Base-by-base conservation (phyloP, 37 sponge, comb jelly and placozoan species). In the Spongilla lacustris region DNA sequence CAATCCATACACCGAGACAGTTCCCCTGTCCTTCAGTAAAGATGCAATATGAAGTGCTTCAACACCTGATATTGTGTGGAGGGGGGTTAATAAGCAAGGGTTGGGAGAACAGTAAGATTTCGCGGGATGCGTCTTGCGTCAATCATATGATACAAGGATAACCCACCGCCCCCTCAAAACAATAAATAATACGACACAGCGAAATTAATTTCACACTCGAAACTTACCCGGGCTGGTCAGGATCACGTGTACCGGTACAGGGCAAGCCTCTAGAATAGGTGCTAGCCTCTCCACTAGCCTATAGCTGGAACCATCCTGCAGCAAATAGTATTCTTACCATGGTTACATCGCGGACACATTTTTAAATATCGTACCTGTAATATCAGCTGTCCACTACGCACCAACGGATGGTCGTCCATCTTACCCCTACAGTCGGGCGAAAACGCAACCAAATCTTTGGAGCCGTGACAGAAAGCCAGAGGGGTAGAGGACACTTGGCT, bases 281-380 rank as follows among this genome's bases (percentile, higher is more conserved):
- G 50, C 37, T 21, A 89, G 22, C 25, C 69, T 66, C 48, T 84
- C 85, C 19, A 88, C 84, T 32, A 80, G 76, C 8, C 22, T 25
- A 76, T 85, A 87, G 77, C 92, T 92, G 10, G 27, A 30, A 11
- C 33, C 5, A 67, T 92, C 88, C 92, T 92, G 50, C 17, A 24
- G 36, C 49, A 69, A n/a, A 69, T 29, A 76, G 17, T 29, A n/a
- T 29, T 48, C 12, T 11, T 38, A 1, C 58, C 58, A 58, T 58
- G 58, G 58, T 58, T 58, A 14, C 58, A 19, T 19, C 58, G 14
- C 58, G 58, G 58, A 17, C 58, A 14, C 58, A 1, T 26, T 5
- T 33, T 37, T 22, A 71, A 36, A 73, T 4, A 2, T 27, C 24
- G 35, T 50, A 92, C 92, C 92, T 92, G 92, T 25, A 79, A 68